phyloP scores from a whole-genome alignment of 2,113 vertebrate genomes.

The Xyliphius kryptos region DNA sequence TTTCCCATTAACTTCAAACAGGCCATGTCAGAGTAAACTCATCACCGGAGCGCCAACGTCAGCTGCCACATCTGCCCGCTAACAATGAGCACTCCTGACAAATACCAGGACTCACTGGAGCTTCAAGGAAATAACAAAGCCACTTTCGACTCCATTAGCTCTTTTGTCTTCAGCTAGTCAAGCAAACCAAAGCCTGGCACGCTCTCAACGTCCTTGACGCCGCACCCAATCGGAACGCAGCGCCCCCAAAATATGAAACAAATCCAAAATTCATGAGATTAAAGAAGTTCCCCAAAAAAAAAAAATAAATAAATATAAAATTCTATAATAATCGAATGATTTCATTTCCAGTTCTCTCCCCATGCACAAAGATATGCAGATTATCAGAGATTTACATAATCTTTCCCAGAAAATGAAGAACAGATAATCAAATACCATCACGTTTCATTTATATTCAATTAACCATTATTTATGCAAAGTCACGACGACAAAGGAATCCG shows the following conservation, averaged over 20 bases:
- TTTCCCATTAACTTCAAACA: conserved; percentile 57
- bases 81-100: conserved; percentile 49
- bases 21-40: conserved; percentile 56
- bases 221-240: conserved; percentile 52
- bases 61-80: conserved; percentile 49
- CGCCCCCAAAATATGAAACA: conserved; percentile 62
- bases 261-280: conserved; percentile 70
- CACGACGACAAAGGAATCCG: conserved; percentile 54
- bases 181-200: conserved; percentile 59
- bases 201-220: conserved; percentile 55
- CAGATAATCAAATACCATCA: conserved; percentile 71
- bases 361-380: conserved; percentile 63
- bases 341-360: conserved; percentile 48
- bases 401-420: conserved; percentile 69
- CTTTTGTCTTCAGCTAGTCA: conserved; percentile 65
- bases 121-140: conserved; percentile 64
- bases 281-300: conserved; percentile 63
- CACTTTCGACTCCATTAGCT: conserved; percentile 62
- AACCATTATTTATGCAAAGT: conserved; percentile 62
- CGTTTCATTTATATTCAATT: conserved; percentile 71
- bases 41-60: conserved; percentile 48
- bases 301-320: too few relatives aligned
- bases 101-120: conserved; percentile 58
- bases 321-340: conserved; percentile 62
- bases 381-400: conserved; percentile 66